Conservation (phyloP, 2,888 invertebrate genomes). For the Diarsia rubi region DNA sequence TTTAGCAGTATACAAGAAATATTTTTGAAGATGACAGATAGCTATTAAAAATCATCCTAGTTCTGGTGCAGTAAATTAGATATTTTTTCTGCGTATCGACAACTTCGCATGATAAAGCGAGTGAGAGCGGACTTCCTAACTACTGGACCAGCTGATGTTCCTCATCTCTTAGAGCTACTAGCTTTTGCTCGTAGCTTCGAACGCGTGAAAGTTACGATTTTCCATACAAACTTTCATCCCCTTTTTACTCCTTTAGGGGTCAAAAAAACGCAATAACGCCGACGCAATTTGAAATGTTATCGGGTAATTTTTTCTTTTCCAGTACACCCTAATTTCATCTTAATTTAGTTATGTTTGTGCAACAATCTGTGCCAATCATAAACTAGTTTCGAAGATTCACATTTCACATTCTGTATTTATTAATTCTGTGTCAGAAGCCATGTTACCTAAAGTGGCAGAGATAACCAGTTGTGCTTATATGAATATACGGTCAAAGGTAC, state of each 20-base stretch:
- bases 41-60: not conserved
- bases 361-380: too few relatives aligned
- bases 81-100: not conserved
- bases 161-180: not conserved
- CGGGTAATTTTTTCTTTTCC: too few relatives aligned
- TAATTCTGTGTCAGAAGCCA: not conserved
- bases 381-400: too few relatives aligned
- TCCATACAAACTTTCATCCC: too few relatives aligned
- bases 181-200: too few relatives aligned
- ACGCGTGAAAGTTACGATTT: too few relatives aligned
- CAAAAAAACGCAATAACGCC: too few relatives aligned
- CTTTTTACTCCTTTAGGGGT: too few relatives aligned
- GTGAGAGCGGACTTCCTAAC: not conserved
- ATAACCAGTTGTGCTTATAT: not conserved
- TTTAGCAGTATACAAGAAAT: not conserved
- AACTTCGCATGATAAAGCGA: not conserved
- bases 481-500: not conserved
- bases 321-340: too few relatives aligned
- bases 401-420: not conserved
- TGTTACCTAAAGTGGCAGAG: not conserved
- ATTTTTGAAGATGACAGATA: not conserved
- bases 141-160: not conserved
- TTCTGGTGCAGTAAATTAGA: not conserved
- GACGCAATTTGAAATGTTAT: too few relatives aligned
- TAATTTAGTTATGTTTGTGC: too few relatives aligned